These are phyloP conservation scores for Eristalis pertinax DNA, from an alignment of 2,888 invertebrate genomes.

Conservation along the genomic window DNA sequence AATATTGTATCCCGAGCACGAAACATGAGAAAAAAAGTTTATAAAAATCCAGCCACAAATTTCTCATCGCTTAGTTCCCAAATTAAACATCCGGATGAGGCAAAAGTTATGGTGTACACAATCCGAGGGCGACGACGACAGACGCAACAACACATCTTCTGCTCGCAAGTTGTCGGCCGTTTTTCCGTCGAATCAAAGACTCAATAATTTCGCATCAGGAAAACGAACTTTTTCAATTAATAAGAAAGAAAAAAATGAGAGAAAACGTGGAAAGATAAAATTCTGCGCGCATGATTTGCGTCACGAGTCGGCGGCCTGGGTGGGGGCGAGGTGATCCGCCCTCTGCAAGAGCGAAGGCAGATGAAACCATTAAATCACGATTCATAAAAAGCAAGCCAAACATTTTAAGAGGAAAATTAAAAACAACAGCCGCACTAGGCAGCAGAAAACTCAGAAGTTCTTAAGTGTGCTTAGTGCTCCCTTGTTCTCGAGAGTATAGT, in stretches of 20 bases:
- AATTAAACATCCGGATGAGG: slow-evolving; percentile 48
- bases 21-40: slow-evolving; percentile 6
- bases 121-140: slow-evolving; percentile 33
- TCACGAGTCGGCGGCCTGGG: slow-evolving; percentile 1
- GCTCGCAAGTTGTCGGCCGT: not conserved
- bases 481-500: not conserved
- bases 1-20: not conserved
- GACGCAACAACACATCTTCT: slow-evolving; percentile 7
- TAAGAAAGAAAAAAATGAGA: not conserved
- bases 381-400: not conserved
- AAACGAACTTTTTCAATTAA: slow-evolving; percentile 32
- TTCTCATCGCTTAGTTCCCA: slow-evolving; percentile 33
- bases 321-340: not conserved
- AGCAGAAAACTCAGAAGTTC: not conserved
- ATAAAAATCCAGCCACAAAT: slow-evolving; percentile 35
- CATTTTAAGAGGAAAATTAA: not conserved
- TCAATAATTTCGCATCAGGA: slow-evolving; percentile 16
- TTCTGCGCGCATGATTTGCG: slow-evolving; percentile 19
- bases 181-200: slow-evolving; percentile 28
- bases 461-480: not conserved
- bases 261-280: not conserved
- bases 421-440: not conserved
- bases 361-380: slow-evolving; percentile 4
- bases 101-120: slow-evolving; percentile 45
- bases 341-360: not conserved